Conservation (phyloP, 1,140 invertebrate genomes). For the Idris sp. region DNA sequence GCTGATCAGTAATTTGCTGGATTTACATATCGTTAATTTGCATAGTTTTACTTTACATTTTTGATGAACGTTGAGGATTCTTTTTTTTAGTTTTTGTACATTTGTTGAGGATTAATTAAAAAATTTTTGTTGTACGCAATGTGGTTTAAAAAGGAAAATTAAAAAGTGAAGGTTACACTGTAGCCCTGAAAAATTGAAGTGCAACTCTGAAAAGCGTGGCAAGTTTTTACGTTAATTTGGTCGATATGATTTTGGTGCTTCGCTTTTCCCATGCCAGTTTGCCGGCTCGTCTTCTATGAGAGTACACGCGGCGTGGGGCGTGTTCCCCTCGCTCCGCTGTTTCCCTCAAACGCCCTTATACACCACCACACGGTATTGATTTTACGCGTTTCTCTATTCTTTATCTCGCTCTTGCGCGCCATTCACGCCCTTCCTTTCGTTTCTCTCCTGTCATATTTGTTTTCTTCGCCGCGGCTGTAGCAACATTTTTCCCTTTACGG, state of each 20-base stretch:
- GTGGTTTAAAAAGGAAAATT: too few species aligned
- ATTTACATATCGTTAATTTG: too few species aligned
- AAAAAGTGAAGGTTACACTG: too few species aligned
- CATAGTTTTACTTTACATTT: too few species aligned
- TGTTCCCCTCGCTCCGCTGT: slow-evolving; percentile 6
- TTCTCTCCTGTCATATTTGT: slow-evolving; percentile 44
- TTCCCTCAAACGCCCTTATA: slow-evolving; percentile 1
- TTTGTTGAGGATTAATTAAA: too few species aligned
- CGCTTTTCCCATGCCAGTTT: slow-evolving; percentile 32
- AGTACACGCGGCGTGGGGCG: slow-evolving; percentile 30
- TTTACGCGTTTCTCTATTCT: slow-evolving; percentile 45
- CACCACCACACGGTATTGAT: slow-evolving; percentile 51
- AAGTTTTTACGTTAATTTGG: slow-evolving; percentile 36
- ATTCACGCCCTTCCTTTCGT: slow-evolving; percentile 45
- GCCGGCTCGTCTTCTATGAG: slow-evolving; percentile 22
- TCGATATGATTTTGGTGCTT: slow-evolving; percentile 33
- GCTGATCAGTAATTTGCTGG: too few species aligned
- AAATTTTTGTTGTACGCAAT: too few species aligned
- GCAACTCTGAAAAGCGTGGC: slow-evolving; percentile 6
- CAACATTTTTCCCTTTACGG: neutral
- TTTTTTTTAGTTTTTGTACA: too few species aligned
- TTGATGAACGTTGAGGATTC: too few species aligned
- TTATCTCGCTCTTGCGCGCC: slow-evolving; percentile 30
- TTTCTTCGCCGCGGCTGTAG: slow-evolving; percentile 11
- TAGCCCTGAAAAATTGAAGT: slow-evolving; percentile 25